phyloP scores from a whole-genome alignment of 1,140 invertebrate genomes.

The Reticulitermes speratus region DNA sequence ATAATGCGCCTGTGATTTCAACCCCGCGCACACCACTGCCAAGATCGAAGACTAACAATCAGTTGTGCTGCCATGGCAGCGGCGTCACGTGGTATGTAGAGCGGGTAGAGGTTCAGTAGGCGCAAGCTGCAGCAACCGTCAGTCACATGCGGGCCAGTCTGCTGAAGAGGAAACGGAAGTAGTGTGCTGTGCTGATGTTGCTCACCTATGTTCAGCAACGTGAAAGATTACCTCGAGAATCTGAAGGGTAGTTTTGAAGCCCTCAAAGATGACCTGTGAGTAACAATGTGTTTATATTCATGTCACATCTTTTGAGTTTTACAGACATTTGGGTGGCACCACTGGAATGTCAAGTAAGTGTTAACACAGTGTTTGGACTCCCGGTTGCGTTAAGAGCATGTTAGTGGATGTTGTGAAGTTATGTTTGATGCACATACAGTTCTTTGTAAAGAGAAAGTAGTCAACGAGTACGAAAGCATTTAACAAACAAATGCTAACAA shows the following conservation, averaged over 20 bases:
- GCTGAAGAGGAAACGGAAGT: not conserved
- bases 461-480: no score
- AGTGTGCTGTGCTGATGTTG: not conserved
- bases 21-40: no score
- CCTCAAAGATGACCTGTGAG: constrained; percentile 21
- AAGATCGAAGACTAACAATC: not conserved
- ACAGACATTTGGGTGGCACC: no score
- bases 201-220: constrained; percentile 20
- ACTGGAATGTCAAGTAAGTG: no score
- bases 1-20: no score
- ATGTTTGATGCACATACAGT: no score
- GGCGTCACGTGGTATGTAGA: not conserved
- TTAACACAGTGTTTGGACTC: no score
- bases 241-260: constrained; percentile 14
- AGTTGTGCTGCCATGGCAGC: not conserved
- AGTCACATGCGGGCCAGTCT: not conserved
- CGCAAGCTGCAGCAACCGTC: not conserved
- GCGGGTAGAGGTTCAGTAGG: not conserved
- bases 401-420: no score
- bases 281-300: not conserved
- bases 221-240: constrained; percentile 16
- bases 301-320: no score
- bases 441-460: no score
- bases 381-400: no score
- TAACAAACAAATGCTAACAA: no score